These are phyloP conservation scores for Vollenhovia emeryi DNA, from an alignment of 1,140 invertebrate species.

Conservation along the genomic window DNA sequence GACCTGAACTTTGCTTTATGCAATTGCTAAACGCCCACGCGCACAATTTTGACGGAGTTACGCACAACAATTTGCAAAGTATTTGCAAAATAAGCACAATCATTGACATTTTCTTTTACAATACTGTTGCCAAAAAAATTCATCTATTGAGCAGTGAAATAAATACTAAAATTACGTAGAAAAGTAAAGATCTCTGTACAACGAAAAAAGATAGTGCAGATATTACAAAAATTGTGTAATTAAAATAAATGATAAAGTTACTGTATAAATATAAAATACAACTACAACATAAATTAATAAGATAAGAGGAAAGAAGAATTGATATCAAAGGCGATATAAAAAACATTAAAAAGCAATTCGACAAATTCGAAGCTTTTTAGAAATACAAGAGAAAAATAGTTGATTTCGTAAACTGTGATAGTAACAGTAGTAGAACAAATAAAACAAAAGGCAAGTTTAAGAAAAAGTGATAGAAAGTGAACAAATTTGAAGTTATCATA, in stretches of 20 bases:
- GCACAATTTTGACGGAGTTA: conserved; percentile 13
- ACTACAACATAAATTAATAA: not conserved
- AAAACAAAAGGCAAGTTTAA: conserved; percentile 19
- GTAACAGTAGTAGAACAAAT: not conserved
- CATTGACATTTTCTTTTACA: not conserved
- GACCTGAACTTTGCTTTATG: not conserved
- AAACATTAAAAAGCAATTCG: not conserved
- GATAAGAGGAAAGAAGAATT: not conserved
- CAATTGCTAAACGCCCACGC: not conserved
- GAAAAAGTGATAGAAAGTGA: conserved; percentile 32
- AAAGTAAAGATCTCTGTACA: not conserved
- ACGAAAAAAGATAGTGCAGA: not conserved
- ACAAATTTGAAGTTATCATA: conserved; percentile 12
- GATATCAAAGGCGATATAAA: not conserved
- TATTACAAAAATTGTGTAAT: not conserved
- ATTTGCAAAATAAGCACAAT: conserved; percentile 9
- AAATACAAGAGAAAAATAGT: not conserved
- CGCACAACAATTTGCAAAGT: not conserved
- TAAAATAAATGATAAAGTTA: not conserved
- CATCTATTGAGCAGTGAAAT: not conserved
- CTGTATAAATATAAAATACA: not conserved
- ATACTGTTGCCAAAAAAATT: conserved; percentile 1
- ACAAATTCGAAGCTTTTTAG: not conserved
- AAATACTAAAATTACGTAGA: not conserved
- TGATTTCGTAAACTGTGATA: not conserved